Conservation (phyloP, 1,140 invertebrate genomes). For the Melitaea cinxia region DNA sequence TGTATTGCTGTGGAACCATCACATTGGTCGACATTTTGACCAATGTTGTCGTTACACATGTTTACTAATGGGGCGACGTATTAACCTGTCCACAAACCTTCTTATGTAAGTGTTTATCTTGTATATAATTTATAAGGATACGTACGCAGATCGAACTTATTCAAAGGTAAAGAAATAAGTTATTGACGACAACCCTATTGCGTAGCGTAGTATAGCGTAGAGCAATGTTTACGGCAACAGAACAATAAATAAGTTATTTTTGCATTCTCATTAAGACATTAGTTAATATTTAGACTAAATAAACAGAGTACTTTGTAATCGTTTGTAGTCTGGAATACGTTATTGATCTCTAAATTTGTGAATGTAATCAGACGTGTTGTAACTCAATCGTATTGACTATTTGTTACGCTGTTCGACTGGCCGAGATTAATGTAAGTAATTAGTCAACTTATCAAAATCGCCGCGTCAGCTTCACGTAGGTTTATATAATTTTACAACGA, state of each 20-base stretch:
- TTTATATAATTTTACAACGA: slow-evolving; percentile 36
- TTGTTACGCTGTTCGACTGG: slow-evolving; percentile 56
- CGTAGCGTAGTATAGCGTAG: not conserved
- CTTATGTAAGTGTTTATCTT: not conserved
- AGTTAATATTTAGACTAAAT: slow-evolving; percentile 32
- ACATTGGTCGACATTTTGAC: slow-evolving; percentile 8
- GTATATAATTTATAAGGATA: slow-evolving; percentile 1
- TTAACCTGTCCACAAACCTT: slow-evolving; percentile 15
- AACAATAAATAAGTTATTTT: slow-evolving; percentile 23
- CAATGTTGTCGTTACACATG: slow-evolving; percentile 2
- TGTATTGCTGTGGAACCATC: not conserved
- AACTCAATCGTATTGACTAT: slow-evolving; percentile 70
- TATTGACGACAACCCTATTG: not conserved
- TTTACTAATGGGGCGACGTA: slow-evolving; percentile 3
- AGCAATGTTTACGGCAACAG: not conserved
- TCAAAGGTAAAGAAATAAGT: not conserved
- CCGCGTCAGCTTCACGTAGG: slow-evolving; percentile 55
- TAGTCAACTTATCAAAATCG: slow-evolving; percentile 65
- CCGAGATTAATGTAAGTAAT: slow-evolving; percentile 71
- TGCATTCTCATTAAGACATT: slow-evolving; percentile 27
- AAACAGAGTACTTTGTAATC: slow-evolving; percentile 26
- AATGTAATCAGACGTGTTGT: slow-evolving; percentile 58
- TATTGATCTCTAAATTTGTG: slow-evolving; percentile 42
- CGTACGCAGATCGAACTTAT: not conserved
- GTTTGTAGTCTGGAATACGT: slow-evolving; percentile 12